Evolutionary conservation across 53 echinoderm and acorn worm genomes (phyloP).

Genomic region (Astropecten irregularis): DNA sequence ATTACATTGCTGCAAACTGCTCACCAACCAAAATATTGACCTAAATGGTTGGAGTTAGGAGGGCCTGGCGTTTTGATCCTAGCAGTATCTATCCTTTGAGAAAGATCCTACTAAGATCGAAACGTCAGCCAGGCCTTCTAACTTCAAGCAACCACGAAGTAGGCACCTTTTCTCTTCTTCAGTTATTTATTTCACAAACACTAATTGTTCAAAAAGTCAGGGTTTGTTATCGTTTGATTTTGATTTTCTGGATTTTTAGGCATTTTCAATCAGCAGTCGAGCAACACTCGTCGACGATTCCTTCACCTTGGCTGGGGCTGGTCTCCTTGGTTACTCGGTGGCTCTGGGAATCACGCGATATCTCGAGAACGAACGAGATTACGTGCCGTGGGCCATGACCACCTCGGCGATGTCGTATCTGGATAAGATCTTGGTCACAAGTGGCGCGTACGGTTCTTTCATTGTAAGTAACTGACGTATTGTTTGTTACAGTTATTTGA

Average conservation of each 20-base stretch:
- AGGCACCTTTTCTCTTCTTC: too few species aligned
- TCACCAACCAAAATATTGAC: too few species aligned
- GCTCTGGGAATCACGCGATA: slow-evolving; percentile 78
- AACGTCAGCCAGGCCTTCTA: not conserved
- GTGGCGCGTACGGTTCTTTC: slow-evolving; percentile 81
- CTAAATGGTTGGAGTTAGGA: too few species aligned
- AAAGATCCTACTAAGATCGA: too few species aligned
- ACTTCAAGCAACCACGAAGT: too few species aligned
- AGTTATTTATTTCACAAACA: too few species aligned
- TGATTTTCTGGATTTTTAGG: slow-evolving; percentile 25
- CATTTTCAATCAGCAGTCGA: slow-evolving; percentile 67
- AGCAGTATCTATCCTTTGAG: too few species aligned
- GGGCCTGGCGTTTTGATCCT: too few species aligned
- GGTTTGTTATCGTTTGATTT: too few species aligned
- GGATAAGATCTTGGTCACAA: slow-evolving; percentile 69
- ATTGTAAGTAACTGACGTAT: slow-evolving; percentile 51
- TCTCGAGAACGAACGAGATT: slow-evolving; percentile 66
- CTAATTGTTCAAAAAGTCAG: too few species aligned
- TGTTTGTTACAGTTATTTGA: not conserved
- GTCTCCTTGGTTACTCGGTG: slow-evolving; percentile 66
- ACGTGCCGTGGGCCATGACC: slow-evolving; percentile 77
- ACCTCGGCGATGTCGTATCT: slow-evolving; percentile 63
- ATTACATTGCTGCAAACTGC: too few species aligned
- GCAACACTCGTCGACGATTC: slow-evolving; percentile 84
- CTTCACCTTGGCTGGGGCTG: slow-evolving; percentile 79